Base-by-base conservation (phyloP, 2,113 vertebrate genomes). In the Odocoileus hemionus region DNA sequence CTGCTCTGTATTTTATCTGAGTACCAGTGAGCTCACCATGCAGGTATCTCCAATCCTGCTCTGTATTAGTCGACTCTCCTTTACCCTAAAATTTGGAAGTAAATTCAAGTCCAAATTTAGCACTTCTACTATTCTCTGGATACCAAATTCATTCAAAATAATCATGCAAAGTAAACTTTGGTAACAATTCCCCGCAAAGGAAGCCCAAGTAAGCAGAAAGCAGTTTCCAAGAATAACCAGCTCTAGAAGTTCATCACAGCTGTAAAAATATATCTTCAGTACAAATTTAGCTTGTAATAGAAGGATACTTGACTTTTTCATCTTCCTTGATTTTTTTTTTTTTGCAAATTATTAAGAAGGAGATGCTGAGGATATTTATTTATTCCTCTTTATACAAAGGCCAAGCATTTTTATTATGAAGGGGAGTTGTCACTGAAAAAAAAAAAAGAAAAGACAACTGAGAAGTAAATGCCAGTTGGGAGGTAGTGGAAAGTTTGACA, bases 241-340 rank as follows among this genome's bases (percentile, higher is more conserved):
- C 17, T 96, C 30, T 96, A 57, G 39, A 96, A 92, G 97, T 97
- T 98, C 70, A 76, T 64, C 95, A 84, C 84, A 96, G 23, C 39
- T 97, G 64, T 97, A 60, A 98, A 98, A 94, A 39, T 94, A 94
- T 14, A 50, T 83, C 83, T 94, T 80, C 36, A 26, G 28, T 78
- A 55, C 93, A 96, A 96, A 95, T 97, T 97, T 87, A 98, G 10
- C n/a, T 79, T 57, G 76, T 17, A 79, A 8, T n/a, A 45, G 94
- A 64, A 92, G 61, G 70, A 94, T 57, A 54, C 23, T 36, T 76
- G 6, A 89, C 86, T 94, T 60, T 97, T 95, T 91, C 7, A 80
- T 94, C 43, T 95, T 87, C 36, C 25, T 91, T 47, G 26, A 52
- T 57, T 88, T 54, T n/a, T 19, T 45, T 45, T 28, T 43, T 23